Conservation (phyloP, 2,888 invertebrate genomes). For the Aleiodes leptofemur region DNA sequence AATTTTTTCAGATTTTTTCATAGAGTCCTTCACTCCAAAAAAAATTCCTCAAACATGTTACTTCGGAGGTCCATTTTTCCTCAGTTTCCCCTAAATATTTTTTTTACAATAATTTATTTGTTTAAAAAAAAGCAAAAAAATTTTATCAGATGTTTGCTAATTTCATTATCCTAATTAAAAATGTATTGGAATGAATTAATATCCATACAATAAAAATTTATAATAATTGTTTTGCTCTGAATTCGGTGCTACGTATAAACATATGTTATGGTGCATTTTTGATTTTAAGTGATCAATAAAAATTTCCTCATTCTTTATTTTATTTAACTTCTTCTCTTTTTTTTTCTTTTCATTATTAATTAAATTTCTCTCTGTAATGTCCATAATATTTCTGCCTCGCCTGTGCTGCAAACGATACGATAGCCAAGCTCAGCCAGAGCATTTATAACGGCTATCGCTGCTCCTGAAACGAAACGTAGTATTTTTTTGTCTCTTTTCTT, state of each 20-base stretch:
- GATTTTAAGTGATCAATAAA: constrained; percentile 29
- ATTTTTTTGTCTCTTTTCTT: constrained; percentile 14
- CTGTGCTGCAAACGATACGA: constrained; percentile 85
- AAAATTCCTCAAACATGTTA: too few species aligned
- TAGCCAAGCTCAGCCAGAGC: constrained; percentile 87
- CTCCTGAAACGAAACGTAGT: constrained; percentile 71
- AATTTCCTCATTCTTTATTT: constrained; percentile 32
- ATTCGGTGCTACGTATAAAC: constrained; percentile 26
- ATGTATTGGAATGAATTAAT: constrained; percentile 6
- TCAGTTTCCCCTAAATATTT: too few species aligned
- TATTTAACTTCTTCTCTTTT: background rate
- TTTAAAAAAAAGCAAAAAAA: too few species aligned
- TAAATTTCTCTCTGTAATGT: constrained; percentile 87
- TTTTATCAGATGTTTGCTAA: too few species aligned
- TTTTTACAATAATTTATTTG: too few species aligned
- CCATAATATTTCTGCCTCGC: constrained; percentile 89
- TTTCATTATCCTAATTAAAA: background rate
- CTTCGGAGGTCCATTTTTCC: too few species aligned
- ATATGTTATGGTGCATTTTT: constrained; percentile 24
- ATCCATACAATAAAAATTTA: background rate
- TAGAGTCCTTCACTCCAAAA: too few species aligned
- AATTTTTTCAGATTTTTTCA: too few species aligned
- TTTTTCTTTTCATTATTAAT: constrained; percentile 26
- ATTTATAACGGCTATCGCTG: constrained; percentile 84
- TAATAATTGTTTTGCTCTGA: background rate